Percentiles rank a stretch among this genome's conserved stretches.
phyloP scores from a whole-genome alignment of 2,888 invertebrate genomes.

The Lysandra coridon region DNA sequence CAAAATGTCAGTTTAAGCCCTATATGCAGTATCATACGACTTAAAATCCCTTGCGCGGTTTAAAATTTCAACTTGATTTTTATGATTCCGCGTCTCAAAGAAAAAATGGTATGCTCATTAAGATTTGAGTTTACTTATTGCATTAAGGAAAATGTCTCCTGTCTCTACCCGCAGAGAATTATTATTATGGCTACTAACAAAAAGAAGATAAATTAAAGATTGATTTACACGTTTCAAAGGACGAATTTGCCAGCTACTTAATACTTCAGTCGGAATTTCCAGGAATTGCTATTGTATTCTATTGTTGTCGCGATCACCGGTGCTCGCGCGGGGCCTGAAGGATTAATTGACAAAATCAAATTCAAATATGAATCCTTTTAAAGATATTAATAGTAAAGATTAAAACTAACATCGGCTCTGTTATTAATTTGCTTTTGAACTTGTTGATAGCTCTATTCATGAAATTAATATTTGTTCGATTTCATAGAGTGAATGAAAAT shows the following conservation, averaged over 20 bases:
- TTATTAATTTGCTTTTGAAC: neutral
- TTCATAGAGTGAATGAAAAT: neutral
- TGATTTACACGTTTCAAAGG: slow-evolving; percentile 43
- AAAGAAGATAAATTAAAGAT: slow-evolving; percentile 24
- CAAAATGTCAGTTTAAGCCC: neutral
- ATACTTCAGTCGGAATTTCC: too few relatives aligned
- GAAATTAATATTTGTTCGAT: neutral
- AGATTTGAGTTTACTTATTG: slow-evolving; percentile 19
- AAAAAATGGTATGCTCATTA: slow-evolving; percentile 16
- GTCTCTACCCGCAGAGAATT: neutral
- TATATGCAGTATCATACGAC: neutral
- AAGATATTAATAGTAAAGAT: neutral
- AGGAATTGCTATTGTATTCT: too few relatives aligned
- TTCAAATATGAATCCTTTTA: slow-evolving; percentile 40
- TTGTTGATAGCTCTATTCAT: slow-evolving; percentile 4
- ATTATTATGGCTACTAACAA: neutral
- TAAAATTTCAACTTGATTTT: neutral
- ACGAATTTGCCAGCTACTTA: slow-evolving; percentile 47
- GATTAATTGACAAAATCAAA: slow-evolving; percentile 49
- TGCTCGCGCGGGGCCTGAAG: too few relatives aligned
- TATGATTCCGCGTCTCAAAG: slow-evolving; percentile 16
- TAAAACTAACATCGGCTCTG: neutral
- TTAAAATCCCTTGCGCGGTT: neutral
- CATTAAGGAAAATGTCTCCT: slow-evolving; percentile 9
- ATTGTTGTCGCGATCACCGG: too few relatives aligned